Base-by-base conservation (phyloP, 2,888 invertebrate species). In the Teleogryllus oceanicus region DNA sequence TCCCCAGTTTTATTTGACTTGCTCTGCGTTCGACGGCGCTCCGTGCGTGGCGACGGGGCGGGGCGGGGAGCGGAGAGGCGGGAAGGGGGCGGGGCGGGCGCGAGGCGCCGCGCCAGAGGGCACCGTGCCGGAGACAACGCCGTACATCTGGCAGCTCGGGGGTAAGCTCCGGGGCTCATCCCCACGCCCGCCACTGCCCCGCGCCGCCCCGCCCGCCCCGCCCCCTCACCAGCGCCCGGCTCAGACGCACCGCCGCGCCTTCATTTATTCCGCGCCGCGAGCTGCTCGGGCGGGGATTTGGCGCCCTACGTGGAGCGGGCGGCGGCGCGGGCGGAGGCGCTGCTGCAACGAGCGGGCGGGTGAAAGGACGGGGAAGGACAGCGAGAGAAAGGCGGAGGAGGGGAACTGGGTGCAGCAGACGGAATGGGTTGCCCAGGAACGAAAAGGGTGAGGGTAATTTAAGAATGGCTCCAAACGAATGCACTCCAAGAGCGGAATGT, bases 1-100 rank as follows among this genome's bases (percentile, higher is more conserved):
- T 62, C 62, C n/a, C 62, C 62, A 62, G 16, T 62, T 62, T 62
- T 62, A 62, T 62, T 62, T 62, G 62, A 62, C 62, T 62, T 62
- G 62, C 62, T 62, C 62, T 62, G 62, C 62, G 13, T 62, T 62
- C 62, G 62, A n/a, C 62, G 13, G 62, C 16, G 16, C n/a, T 62
- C 62, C 5, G 62, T 62, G n/a, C 62, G n/a, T 62, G 62, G 11
- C n/a, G n/a, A 13, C 11, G n/a, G 37, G 16, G 62, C 11, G n/a
- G 37, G 16, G 62, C 1, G 62, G 13, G 62, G 62, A 4, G 13
- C 3, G 4, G 16, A 16, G n/a, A 8, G 12, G 62, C 5, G 62
- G 21, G 1, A 1, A 21, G 21, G 18, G 62, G 62, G n/a, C 13
- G 62, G 62, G 1, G n/a, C 62, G 62, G n/a, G 62, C 16, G 62